Evolutionary conservation across 2,888 invertebrate genomes (phyloP).

Genomic region (Galerucella calmariensis): DNA sequence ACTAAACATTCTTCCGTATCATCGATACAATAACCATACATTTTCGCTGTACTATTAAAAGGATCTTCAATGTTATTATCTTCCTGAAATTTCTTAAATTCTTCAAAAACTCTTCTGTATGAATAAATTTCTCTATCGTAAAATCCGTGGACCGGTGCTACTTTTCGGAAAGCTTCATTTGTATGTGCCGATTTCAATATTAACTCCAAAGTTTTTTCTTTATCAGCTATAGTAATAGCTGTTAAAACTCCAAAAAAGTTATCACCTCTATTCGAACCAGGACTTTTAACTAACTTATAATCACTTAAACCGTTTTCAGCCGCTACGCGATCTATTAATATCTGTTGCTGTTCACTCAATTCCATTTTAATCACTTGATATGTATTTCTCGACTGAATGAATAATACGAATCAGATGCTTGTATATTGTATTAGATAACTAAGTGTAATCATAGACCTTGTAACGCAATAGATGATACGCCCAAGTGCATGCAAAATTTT

Average conservation of each 20-base stretch:
- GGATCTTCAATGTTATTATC: slow-evolving; percentile 35
- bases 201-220: slow-evolving; percentile 41
- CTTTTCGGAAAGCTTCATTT: slow-evolving; percentile 46
- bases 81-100: slow-evolving; percentile 43
- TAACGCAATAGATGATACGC: background rate
- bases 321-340: slow-evolving; percentile 26
- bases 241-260: slow-evolving; percentile 47
- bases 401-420: background rate
- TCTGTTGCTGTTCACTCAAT: slow-evolving; percentile 18
- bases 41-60: slow-evolving; percentile 29
- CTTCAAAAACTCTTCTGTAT: slow-evolving; percentile 53
- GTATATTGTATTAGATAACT: background rate
- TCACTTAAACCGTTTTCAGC: slow-evolving; percentile 26
- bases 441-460: background rate
- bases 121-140: slow-evolving; percentile 54
- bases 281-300: slow-evolving; percentile 1
- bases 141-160: slow-evolving; percentile 40
- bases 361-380: background rate
- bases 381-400: background rate
- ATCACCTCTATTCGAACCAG: slow-evolving; percentile 33
- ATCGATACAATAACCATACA: slow-evolving; percentile 34
- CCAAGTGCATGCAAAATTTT: too few relatives aligned
- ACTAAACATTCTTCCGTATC: slow-evolving; percentile 47
- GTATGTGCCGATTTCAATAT: slow-evolving; percentile 54
- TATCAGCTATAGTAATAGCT: slow-evolving; percentile 34